Percentiles rank a stretch among this genome's conserved stretches.
Conservation (phyloP, 2,797 vertebrate genomes). For the Denticeps clupeoides region DNA sequence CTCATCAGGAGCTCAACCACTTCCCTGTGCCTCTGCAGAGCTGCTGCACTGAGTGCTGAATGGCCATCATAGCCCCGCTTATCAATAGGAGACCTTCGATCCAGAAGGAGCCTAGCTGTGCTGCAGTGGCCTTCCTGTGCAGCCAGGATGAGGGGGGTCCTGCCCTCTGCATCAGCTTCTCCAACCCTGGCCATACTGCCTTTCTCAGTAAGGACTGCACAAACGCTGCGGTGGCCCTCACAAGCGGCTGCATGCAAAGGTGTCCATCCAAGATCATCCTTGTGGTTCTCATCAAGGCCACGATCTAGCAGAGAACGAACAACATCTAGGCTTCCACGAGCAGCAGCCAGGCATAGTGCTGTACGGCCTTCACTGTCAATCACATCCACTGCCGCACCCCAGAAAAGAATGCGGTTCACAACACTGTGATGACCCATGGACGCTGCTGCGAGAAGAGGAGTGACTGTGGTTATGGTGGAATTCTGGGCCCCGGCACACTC, state of each 20-base stretch:
- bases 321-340: conserved; percentile 56
- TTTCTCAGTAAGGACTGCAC: conserved; percentile 54
- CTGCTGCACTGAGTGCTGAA: conserved; percentile 52
- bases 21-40: conserved; percentile 53
- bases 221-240: conserved; percentile 59
- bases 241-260: conserved; percentile 67
- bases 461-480: conserved; percentile 41
- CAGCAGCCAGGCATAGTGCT: conserved; percentile 61
- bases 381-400: conserved; percentile 66
- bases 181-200: conserved; percentile 63
- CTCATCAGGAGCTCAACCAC: conserved; percentile 61
- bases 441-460: conserved; percentile 64
- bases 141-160: conserved; percentile 60
- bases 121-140: conserved; percentile 65
- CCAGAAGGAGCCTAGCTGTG: conserved; percentile 57
- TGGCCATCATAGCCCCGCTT: conserved; percentile 61
- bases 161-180: conserved; percentile 65
- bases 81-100: conserved; percentile 58
- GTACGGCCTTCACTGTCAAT: conserved; percentile 68
- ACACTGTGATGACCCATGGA: conserved; percentile 63
- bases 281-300: conserved; percentile 71
- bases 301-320: conserved; percentile 60
- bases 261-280: conserved; percentile 73
- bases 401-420: conserved; percentile 61
- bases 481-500: conserved; percentile 48